Evolutionary conservation across 2,888 invertebrate species (phyloP), one percentile per base, ranked within the genome.

Genomic region (Anoplius nigerrimus): DNA sequence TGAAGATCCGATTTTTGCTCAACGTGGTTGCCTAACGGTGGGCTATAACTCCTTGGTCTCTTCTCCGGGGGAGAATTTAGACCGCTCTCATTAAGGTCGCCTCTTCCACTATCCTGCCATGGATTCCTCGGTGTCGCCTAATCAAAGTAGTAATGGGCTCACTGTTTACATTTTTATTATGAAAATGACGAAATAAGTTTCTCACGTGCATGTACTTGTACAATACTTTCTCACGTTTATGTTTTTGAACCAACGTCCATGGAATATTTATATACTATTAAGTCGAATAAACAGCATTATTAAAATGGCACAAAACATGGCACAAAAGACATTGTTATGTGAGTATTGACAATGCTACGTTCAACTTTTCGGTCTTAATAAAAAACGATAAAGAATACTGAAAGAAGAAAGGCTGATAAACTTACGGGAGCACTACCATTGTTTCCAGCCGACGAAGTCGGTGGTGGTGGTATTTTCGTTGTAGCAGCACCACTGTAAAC

Each of bases 391-490:
- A n/a, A n/a, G n/a, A n/a, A n/a, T n/a, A n/a, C n/a, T n/a, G n/a
- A n/a, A n/a, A 46, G 66, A 20, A 62, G 48, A 51, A 61, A 72
- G 58, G 52, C 20, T 58, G 11, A 34, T 21, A 54, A 76, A 90
- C 92, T 92, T 89, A 94, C 94, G 84, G 94, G 93, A 87, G 94
- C 93, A 78, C 93, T 92, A 87, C 93, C 93, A 88, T 93, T 93
- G 84, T 92, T 92, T 62, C 92, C 89, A 3, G 79, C 82, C 34
- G 85, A 80, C 48, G 81, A 81, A 34, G 34, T n/a, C 58, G 84
- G 76, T 3, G 80, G 80, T 24, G 79, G 83, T 67, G 87, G 85
- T 69, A 87, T 80, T 78, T 85, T 88, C 18, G 84, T 75, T 8
- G 80, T 84, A 42, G 87, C 84, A 34, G 89, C 87, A 63, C 90